These are phyloP conservation scores for Lagopus leucura DNA, from an alignment of 2,113 vertebrate species.

Conservation along the genomic window DNA sequence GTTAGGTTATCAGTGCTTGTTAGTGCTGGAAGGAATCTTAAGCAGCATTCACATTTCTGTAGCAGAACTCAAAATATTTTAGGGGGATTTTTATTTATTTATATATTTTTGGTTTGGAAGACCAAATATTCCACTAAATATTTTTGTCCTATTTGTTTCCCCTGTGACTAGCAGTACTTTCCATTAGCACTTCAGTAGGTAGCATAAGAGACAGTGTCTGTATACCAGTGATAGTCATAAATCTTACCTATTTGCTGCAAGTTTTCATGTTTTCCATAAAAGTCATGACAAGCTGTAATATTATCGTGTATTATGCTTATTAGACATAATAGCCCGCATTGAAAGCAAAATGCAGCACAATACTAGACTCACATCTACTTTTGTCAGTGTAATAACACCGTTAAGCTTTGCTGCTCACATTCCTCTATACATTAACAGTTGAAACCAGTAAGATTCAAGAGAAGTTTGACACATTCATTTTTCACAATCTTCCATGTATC, in stretches of 20 bases:
- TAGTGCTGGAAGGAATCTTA: not conserved
- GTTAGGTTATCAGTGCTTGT: not conserved
- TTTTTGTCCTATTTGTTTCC: not conserved
- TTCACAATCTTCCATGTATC: not conserved
- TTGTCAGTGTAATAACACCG: not conserved
- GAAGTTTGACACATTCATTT: not conserved
- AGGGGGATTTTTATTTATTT: not conserved
- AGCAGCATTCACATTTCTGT: not conserved
- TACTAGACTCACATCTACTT: not conserved
- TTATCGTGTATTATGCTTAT: not conserved
- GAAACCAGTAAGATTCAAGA: not conserved
- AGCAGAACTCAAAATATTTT: not conserved
- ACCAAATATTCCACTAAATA: not conserved
- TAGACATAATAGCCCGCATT: conserved; percentile 11
- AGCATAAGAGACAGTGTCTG: not conserved
- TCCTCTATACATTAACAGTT: not conserved
- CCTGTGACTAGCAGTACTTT: not conserved
- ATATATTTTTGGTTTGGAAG: not conserved
- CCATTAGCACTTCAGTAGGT: not conserved
- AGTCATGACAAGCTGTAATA: not conserved
- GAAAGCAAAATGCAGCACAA: not conserved
- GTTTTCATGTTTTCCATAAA: conserved; percentile 11
- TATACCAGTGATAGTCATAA: not conserved
- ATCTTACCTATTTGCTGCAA: not conserved
- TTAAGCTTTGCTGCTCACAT: not conserved